Evolutionary conservation across 1,140 invertebrate genomes (phyloP).

Genomic region (Pseudomyrmex dendroicus): DNA sequence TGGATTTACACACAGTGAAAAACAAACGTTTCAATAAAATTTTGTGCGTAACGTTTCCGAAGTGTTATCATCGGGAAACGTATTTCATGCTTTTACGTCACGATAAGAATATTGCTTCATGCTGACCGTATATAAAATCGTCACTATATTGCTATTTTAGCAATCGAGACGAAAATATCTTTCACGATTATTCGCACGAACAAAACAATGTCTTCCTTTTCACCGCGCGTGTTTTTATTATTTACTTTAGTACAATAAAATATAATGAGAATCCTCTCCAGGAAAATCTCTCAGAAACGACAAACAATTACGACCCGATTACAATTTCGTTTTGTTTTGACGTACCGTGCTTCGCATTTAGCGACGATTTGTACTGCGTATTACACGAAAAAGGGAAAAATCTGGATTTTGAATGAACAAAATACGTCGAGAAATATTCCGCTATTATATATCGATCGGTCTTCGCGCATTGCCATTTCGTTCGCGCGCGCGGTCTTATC

Average conservation of each 20-base stretch:
- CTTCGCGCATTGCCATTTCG: not conserved
- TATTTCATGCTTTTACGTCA: not conserved
- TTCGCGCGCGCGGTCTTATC: not conserved
- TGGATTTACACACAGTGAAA: not conserved
- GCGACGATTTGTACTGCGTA: too few relatives aligned
- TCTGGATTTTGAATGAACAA: not conserved
- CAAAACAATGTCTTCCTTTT: too few relatives aligned
- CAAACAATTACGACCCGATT: not conserved
- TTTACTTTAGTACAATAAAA: too few relatives aligned
- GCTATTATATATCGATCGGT: not conserved
- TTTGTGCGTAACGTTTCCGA: not conserved
- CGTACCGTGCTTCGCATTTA: not conserved
- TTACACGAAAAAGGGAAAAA: not conserved
- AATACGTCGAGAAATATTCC: not conserved
- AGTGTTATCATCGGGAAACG: constrained; percentile 4
- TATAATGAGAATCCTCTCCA: not conserved
- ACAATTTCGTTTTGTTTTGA: not conserved
- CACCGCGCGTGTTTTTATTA: too few relatives aligned
- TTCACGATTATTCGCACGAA: too few relatives aligned
- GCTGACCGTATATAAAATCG: not conserved
- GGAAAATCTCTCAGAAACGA: constrained; percentile 1
- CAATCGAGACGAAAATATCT: too few relatives aligned
- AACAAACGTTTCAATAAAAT: not conserved
- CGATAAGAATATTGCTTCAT: constrained; percentile 20
- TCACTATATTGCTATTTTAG: not conserved